Percentiles rank a stretch among this genome's conserved stretches.
Evolutionary conservation across 2,113 vertebrate species (phyloP).

Genomic region (Ivindomyrus marchei): DNA sequence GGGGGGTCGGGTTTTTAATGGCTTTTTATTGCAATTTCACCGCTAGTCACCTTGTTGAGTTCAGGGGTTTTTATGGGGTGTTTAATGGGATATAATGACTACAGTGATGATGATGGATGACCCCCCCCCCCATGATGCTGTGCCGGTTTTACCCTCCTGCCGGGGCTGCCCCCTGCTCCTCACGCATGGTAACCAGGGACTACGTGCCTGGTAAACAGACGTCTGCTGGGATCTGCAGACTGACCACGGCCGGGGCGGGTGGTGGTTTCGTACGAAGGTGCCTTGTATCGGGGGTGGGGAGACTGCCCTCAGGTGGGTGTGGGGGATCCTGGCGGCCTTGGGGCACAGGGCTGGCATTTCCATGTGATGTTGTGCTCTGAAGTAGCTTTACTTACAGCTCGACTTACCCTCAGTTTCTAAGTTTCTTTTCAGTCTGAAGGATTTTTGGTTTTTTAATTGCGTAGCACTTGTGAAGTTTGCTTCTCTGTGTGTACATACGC

Average conservation of each 20-base stretch:
- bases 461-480: background rate
- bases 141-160: conserved; percentile 21
- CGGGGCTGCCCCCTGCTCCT: conserved; percentile 24
- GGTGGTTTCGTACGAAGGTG: too few species aligned
- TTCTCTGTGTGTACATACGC: background rate
- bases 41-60: conserved; percentile 60
- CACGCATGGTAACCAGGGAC: conserved; percentile 28
- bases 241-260: too few species aligned
- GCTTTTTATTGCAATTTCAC: conserved; percentile 47
- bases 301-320: background rate
- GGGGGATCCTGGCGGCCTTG: conserved; percentile 23
- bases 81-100: conserved; percentile 54
- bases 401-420: background rate
- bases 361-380: too few species aligned
- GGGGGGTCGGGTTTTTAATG: conserved; percentile 50
- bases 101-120: conserved; percentile 37
- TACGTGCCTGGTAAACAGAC: conserved; percentile 37
- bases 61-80: conserved; percentile 53
- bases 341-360: too few species aligned
- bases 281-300: too few species aligned
- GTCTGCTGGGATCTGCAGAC: conserved; percentile 23
- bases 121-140: conserved; percentile 20
- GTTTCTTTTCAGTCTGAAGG: background rate
- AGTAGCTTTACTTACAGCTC: conserved; percentile 5
- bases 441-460: background rate